These are phyloP conservation scores for Leptinotarsa rubiginosa DNA, from an alignment of 2,888 invertebrate species.

Conservation along the genomic window DNA sequence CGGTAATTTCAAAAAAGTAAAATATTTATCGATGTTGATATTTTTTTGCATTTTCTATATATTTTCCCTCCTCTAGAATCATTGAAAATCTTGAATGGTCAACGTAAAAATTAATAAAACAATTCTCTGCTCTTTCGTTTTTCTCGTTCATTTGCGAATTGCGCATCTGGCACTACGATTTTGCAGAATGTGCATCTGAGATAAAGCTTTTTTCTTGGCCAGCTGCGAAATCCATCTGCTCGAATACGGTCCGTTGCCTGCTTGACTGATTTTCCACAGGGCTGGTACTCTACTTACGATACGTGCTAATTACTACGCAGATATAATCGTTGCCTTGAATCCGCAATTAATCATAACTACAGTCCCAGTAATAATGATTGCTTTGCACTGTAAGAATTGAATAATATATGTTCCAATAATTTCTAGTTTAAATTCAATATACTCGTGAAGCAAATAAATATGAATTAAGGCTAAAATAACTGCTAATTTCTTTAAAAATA, in stretches of 20 bases:
- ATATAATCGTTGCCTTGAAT: constrained; percentile 29
- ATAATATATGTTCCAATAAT: no score
- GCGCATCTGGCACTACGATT: background rate
- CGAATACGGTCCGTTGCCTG: constrained; percentile 28
- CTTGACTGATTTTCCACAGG: constrained; percentile 22
- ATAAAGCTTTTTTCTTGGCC: constrained; percentile 25
- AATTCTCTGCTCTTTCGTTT: background rate
- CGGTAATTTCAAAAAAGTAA: no score
- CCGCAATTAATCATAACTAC: constrained; percentile 29
- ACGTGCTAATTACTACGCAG: constrained; percentile 32
- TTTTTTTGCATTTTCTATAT: no score
- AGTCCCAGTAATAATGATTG: background rate
- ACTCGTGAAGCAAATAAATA: no score
- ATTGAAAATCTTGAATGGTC: background rate
- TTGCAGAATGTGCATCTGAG: constrained; percentile 10
- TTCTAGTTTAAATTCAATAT: no score
- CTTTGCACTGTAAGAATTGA: background rate
- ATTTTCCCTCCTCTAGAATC: no score
- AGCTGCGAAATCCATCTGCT: constrained; percentile 46
- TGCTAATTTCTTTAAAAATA: no score
- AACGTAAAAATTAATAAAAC: background rate
- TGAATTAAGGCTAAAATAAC: no score
- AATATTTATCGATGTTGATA: no score
- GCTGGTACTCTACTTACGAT: constrained; percentile 26
- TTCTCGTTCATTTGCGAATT: background rate